A percentile compares a stretch with the other conserved stretches of the same genome.
phyloP scores from a whole-genome alignment of 2,888 invertebrate species.

The Drosophila suboccidentalis region DNA sequence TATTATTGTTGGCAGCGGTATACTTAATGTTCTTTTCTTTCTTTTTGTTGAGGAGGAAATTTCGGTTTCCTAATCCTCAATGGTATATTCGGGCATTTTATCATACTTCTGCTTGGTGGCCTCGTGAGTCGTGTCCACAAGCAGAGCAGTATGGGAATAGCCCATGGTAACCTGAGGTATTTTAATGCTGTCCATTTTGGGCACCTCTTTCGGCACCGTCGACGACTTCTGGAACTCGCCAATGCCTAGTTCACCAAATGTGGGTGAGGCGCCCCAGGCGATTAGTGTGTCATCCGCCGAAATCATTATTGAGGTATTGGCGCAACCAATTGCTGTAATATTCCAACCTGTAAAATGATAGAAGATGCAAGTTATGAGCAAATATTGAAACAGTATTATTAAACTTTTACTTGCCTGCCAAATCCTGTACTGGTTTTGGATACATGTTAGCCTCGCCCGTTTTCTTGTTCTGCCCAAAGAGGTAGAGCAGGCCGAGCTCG shows the following conservation, averaged over 20 bases:
- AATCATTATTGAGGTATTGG: constrained; percentile 93
- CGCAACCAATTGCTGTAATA: constrained; percentile 93
- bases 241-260: constrained; percentile 96
- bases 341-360: constrained; percentile 90
- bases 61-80: constrained; percentile 80
- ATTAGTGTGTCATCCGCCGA: constrained; percentile 96
- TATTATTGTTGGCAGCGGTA: constrained; percentile 77
- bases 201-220: constrained; percentile 94
- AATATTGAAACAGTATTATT: too few relatives aligned
- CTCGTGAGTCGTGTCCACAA: constrained; percentile 87
- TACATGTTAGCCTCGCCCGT: constrained; percentile 99
- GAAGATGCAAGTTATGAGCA: too few relatives aligned
- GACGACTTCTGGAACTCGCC: constrained; percentile 96
- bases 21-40: constrained; percentile 48
- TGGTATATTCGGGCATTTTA: constrained; percentile 86
- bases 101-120: constrained; percentile 87
- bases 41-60: constrained; percentile 26
- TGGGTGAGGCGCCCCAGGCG: constrained; percentile 97
- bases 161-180: constrained; percentile 94
- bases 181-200: constrained; percentile 90
- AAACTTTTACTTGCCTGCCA: constrained; percentile 87
- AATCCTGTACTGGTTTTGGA: constrained; percentile 96
- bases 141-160: constrained; percentile 92
- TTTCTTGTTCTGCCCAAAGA: constrained; percentile 97
- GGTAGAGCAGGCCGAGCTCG: constrained; percentile 90